Conservation (phyloP, 1,140 invertebrate species). For the Cylas formicarius region DNA sequence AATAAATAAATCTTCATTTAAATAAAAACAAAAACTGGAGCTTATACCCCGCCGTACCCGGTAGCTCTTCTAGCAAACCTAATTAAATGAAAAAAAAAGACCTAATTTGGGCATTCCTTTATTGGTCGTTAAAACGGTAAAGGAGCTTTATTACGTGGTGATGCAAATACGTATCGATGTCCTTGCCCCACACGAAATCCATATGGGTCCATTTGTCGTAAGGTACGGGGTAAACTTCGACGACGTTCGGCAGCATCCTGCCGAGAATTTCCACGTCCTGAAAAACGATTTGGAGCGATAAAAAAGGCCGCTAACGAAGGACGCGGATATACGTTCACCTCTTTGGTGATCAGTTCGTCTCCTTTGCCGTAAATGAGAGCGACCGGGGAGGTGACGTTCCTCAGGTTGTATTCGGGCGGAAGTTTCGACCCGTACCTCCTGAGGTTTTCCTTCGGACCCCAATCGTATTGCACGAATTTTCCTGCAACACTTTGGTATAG, state of each 20-base stretch:
- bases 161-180: slow-evolving; percentile 23
- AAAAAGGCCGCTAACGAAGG: not conserved
- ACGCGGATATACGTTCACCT: slow-evolving; percentile 12
- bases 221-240: slow-evolving; percentile 31
- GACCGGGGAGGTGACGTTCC: slow-evolving; percentile 49
- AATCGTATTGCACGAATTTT: slow-evolving; percentile 56
- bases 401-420: slow-evolving; percentile 47
- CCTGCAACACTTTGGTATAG: slow-evolving; percentile 28
- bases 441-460: slow-evolving; percentile 45
- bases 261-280: slow-evolving; percentile 15
- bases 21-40: no score
- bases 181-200: slow-evolving; percentile 38
- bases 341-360: slow-evolving; percentile 37
- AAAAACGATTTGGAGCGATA: slow-evolving; percentile 5
- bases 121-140: no score
- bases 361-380: slow-evolving; percentile 45
- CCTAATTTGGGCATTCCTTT: no score
- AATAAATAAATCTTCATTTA: no score
- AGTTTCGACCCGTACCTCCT: slow-evolving; percentile 41
- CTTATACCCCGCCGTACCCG: no score
- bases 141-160: slow-evolving; percentile 18
- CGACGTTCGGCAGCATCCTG: slow-evolving; percentile 20
- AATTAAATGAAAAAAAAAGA: no score
- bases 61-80: no score
- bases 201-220: slow-evolving; percentile 34